Conservation (phyloP, 1,140 invertebrate species). For the Caenorhabditis inopinata region DNA sequence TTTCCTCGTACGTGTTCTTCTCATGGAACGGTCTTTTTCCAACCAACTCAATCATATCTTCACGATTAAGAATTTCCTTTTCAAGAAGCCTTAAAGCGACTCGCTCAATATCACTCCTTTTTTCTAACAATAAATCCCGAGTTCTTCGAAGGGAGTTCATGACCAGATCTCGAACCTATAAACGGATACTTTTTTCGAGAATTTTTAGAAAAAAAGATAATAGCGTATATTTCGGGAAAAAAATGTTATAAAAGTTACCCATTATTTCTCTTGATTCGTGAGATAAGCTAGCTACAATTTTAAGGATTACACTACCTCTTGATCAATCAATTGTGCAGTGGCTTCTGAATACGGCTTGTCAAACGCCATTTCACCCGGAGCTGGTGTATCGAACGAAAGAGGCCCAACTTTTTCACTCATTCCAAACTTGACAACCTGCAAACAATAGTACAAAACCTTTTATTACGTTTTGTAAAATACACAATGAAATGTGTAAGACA, state of each 20-base stretch:
- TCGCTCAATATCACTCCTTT: constrained; percentile 85
- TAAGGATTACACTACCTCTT: too few relatives aligned
- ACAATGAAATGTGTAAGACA: not conserved
- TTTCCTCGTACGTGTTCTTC: constrained; percentile 98
- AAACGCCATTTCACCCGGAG: constrained; percentile 80
- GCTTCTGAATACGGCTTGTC: constrained; percentile 98
- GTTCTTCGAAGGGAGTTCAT: constrained; percentile 80
- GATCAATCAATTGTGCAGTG: constrained; percentile 92
- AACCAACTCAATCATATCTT: constrained; percentile 96
- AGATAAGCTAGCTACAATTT: too few relatives aligned
- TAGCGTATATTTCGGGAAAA: too few relatives aligned
- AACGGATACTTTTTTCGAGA: not conserved
- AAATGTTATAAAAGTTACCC: too few relatives aligned
- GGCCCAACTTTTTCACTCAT: constrained; percentile 98
- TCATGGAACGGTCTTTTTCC: constrained; percentile 92
- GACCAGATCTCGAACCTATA: constrained; percentile 75
- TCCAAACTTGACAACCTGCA: constrained; percentile 82
- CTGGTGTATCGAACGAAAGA: constrained; percentile 85
- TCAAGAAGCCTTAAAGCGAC: constrained; percentile 90
- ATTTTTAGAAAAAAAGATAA: too few relatives aligned
- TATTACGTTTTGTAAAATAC: not conserved
- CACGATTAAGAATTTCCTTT: constrained; percentile 89
- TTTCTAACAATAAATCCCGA: constrained; percentile 77
- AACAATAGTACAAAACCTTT: not conserved
- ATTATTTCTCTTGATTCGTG: too few relatives aligned